Conservation (phyloP, 2,113 vertebrate genomes). For the Tamias sibiricus region DNA sequence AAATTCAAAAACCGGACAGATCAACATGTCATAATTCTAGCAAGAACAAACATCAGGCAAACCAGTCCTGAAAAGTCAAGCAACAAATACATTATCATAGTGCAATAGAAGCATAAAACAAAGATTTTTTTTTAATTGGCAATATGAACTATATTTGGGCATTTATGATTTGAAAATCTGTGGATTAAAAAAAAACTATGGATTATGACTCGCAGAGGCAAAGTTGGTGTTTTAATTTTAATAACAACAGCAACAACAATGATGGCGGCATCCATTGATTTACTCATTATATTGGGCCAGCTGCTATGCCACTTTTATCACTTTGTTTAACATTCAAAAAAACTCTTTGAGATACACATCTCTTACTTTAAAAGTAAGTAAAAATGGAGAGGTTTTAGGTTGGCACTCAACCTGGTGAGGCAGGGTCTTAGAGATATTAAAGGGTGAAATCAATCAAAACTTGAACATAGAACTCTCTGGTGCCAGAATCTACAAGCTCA, state of each 20-base stretch:
- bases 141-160: not conserved
- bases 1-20: not conserved
- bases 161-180: not conserved
- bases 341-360: not conserved
- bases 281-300: not conserved
- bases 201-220: not conserved
- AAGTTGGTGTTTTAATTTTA: not conserved
- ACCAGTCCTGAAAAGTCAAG: not conserved
- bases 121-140: not conserved
- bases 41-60: conserved; percentile 14
- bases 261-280: not conserved
- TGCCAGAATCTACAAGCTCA: not conserved
- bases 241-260: not conserved
- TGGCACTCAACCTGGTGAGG: not conserved
- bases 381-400: not conserved
- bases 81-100: not conserved
- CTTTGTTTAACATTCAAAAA: not conserved
- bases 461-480: not conserved
- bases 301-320: not conserved
- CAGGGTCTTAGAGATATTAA: not conserved
- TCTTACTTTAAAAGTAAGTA: not conserved
- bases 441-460: not conserved
- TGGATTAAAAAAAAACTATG: not conserved
- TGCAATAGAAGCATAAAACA: not conserved
- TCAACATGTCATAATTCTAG: not conserved